Evolutionary conservation across 2,888 invertebrate genomes (phyloP).

Genomic region (Tipula unca): DNA sequence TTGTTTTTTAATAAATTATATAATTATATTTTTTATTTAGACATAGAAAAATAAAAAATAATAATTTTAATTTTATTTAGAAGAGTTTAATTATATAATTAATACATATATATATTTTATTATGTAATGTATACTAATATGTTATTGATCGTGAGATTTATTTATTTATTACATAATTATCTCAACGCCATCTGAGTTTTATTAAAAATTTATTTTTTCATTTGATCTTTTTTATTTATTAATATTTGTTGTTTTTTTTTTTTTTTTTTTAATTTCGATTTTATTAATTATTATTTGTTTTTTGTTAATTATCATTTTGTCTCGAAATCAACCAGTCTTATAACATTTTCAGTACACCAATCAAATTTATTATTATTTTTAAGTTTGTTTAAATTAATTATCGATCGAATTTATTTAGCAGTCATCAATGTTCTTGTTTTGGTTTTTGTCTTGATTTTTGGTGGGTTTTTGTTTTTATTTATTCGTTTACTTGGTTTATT

Average conservation of each 20-base stretch:
- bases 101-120: neutral
- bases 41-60: conserved; percentile 8
- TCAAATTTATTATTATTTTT: neutral
- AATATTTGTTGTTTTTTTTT: neutral
- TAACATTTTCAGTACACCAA: neutral
- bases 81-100: neutral
- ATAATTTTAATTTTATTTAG: neutral
- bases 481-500: neutral
- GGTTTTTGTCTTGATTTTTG: neutral
- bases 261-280: neutral
- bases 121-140: neutral
- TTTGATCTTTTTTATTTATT: neutral
- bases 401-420: neutral
- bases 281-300: neutral
- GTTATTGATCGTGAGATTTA: neutral
- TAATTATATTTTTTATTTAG: neutral
- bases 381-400: neutral
- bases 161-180: neutral
- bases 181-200: neutral
- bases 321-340: conserved; percentile 1
- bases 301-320: neutral
- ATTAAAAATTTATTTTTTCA: neutral
- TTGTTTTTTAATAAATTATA: neutral
- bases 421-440: neutral
- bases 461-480: neutral